Evolutionary conservation across 2,888 invertebrate genomes (phyloP), one percentile per base, ranked within the genome.

Genomic region (Iselma pallidipennis): DNA sequence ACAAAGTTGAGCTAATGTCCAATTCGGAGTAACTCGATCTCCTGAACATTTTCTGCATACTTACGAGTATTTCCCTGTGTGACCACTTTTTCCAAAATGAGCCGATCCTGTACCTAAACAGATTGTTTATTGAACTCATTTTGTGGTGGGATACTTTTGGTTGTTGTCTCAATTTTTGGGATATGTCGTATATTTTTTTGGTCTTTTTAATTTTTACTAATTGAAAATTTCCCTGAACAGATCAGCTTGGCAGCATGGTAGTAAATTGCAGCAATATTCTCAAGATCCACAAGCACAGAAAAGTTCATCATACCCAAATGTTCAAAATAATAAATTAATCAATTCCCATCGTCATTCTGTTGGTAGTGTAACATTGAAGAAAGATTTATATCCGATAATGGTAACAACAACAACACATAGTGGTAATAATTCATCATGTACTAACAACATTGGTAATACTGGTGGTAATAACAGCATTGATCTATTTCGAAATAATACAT

Each of bases 261-360:
- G n/a, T n/a, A 64, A 61, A 52, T 16, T 56, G 48, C 54, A 45
- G 21, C 45, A 45, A 45, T 45, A 45, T 23, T 1, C 45, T 12
- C 45, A 45, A 23, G 45, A 45, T 45, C 4, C 28, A 14, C 50
- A 31, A 12, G 33, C 53, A 25, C 72, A 80, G 59, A 82, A 82
- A 63, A 81, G 81, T 69, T 82, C 82, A 3, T 82, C 82, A 6
- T 71, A 90, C 88, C 68, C 84, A 80, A 76, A 90, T 87, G 51
- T 90, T 88, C 81, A 88, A 85, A 70, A 83, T 82, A 72, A 83
- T 87, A 67, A 81, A 85, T 54, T 81, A 81, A 61, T 85, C 84
- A 68, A 85, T 83, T 71, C 76, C n/a, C 82, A 82, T 63, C 72
- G 82, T 62, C 81, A 81, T 67, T 82, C 82, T 0, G 74, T 81